phyloP scores from a whole-genome alignment of 2,797 vertebrate species.

The Gymnothorax reevesii region DNA sequence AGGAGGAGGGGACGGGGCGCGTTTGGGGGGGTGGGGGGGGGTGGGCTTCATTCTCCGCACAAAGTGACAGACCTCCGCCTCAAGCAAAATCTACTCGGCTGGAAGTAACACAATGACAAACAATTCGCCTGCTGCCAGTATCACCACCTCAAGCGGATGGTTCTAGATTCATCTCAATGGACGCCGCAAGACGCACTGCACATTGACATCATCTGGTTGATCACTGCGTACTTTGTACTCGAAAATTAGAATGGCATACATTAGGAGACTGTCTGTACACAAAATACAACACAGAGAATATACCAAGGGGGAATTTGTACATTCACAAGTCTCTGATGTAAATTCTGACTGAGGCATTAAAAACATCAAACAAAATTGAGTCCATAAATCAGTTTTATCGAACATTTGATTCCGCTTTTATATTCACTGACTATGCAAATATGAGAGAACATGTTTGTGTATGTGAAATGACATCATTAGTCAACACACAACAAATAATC shows the following conservation, averaged over 20 bases:
- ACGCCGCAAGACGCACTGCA: conserved; percentile 20
- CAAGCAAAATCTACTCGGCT: conserved; percentile 33
- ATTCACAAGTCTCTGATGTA: not conserved
- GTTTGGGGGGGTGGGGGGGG: not conserved
- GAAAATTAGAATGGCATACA: not conserved
- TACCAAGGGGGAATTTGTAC: not conserved
- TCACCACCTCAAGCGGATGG: conserved; percentile 18
- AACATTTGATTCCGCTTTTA: conserved; percentile 21
- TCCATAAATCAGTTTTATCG: conserved; percentile 16
- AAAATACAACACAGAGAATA: not conserved
- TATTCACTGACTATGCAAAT: conserved; percentile 4
- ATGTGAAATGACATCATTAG: conserved; percentile 11
- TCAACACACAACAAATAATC: conserved; percentile 26
- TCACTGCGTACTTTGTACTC: not conserved
- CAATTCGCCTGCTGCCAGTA: conserved; percentile 45
- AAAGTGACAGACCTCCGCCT: conserved; percentile 39
- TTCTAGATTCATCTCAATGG: conserved; percentile 39
- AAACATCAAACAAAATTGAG: conserved; percentile 11
- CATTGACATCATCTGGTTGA: not conserved
- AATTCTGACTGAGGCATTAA: not conserved
- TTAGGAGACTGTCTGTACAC: not conserved
- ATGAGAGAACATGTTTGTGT: conserved; percentile 20
- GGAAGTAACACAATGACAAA: conserved; percentile 55
- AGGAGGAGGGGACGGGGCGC: not conserved
- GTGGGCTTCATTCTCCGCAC: conserved; percentile 24